Evolutionary conservation across 2,113 vertebrate species (phyloP), one percentile per base, ranked within the genome.

Genomic region (Hiodon tergisus): DNA sequence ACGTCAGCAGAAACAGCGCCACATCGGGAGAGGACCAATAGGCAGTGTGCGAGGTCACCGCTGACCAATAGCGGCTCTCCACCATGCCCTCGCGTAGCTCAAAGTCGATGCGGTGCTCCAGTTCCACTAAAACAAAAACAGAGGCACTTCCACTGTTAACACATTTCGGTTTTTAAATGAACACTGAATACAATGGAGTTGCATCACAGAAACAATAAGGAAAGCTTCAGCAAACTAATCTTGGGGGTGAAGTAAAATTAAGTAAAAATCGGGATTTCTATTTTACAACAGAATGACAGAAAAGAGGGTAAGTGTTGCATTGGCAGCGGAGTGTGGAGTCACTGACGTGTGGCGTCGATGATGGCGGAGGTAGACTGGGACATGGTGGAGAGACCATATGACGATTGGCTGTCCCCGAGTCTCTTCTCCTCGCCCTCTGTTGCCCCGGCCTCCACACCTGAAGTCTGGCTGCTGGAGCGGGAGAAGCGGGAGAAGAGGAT

Each of bases 1-100:
- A 99, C 73, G 96, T 96, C 76, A 99, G 88, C 13, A 99, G 92
- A 86, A 99, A 99, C 11, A 98, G 94, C 0, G 97, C 96, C 6
- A 99, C 92, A 74, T 99, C 97, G 81, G 95, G 92, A 4, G 97
- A 99, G 52, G 92, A 96, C 97, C 97, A 99, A 65, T 99, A 99
- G 76, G 95, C 94, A 16, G 97, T 99, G 86, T 99, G 97, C 0
- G 97, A 99, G 0, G 97, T 99, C 86, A 99, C 96, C 0, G 96
- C 94, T 0, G 97, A 99, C 97, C 97, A 99, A 77, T 98, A 99
- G 78, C 97, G 93, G 85, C 94, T 99, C 86, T 98, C 95, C 86
- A 99, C 97, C 3, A 99, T 85, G 79, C 97, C 96, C 85, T 99
- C 97, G 78, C 96, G 87, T 78, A 99, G 94, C 85, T 99, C 97